phyloP scores from a whole-genome alignment of 2,797 vertebrate species.

The Epinephelus malabaricus region DNA sequence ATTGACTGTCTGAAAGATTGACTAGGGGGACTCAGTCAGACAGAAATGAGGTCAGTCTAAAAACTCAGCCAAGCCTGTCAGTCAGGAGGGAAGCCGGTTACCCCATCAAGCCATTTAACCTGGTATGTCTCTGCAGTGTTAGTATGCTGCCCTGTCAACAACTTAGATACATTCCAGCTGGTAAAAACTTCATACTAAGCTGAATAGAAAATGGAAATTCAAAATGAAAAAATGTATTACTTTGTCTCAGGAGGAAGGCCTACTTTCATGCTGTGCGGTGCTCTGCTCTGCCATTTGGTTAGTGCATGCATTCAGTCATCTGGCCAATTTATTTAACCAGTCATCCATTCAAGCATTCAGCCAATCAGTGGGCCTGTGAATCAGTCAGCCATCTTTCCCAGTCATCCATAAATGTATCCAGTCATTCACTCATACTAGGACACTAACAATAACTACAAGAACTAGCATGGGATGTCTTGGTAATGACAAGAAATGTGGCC shows the following conservation, averaged over 20 bases:
- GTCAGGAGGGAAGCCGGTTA: slow-evolving; percentile 8
- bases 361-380: slow-evolving; percentile 22
- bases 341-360: slow-evolving; percentile 43
- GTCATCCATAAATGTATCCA: slow-evolving; percentile 7
- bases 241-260: slow-evolving; percentile 11
- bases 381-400: slow-evolving; percentile 14
- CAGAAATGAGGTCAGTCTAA: slow-evolving; percentile 49
- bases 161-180: neutral
- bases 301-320: slow-evolving; percentile 32
- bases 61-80: slow-evolving; percentile 30
- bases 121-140: slow-evolving; percentile 16
- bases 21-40: slow-evolving; percentile 10
- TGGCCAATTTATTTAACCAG: slow-evolving; percentile 46
- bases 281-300: slow-evolving; percentile 17
- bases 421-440: neutral
- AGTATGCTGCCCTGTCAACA: slow-evolving; percentile 6
- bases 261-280: slow-evolving; percentile 18
- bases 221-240: neutral
- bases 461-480: too few relatives aligned
- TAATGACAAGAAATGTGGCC: too few relatives aligned
- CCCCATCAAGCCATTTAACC: slow-evolving; percentile 20
- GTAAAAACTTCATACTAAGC: neutral
- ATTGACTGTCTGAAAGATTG: too few relatives aligned
- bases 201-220: slow-evolving; percentile 14
- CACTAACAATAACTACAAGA: slow-evolving; percentile 1